phyloP scores from a whole-genome alignment of 1,140 invertebrate species.

The Oppia nitens region DNA sequence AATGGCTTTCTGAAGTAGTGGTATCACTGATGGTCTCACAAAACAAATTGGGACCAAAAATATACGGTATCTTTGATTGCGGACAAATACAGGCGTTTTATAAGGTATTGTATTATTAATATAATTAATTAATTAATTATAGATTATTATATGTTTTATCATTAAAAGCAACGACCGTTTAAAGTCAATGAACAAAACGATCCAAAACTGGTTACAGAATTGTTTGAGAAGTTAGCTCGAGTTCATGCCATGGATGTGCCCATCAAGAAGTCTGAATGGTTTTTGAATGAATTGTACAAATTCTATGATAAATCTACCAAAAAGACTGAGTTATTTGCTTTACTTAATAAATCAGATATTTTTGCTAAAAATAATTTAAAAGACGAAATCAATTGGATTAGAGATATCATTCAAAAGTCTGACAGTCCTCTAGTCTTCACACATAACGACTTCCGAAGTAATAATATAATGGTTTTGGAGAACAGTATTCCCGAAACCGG shows the following conservation, averaged over 20 bases:
- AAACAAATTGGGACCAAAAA: not conserved
- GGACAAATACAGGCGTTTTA: conserved; percentile 3
- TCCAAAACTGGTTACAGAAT: not conserved
- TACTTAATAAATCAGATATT: no score
- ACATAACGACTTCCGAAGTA: not conserved
- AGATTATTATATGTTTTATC: no score
- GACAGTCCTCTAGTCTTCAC: not conserved
- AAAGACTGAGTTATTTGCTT: no score
- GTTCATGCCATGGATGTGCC: conserved; percentile 4
- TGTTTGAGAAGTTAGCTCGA: not conserved
- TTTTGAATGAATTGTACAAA: no score
- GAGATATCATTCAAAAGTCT: not conserved
- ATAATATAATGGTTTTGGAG: not conserved
- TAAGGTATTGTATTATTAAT: not conserved
- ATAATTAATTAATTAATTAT: not conserved
- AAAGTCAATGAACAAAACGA: not conserved
- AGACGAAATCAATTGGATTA: not conserved
- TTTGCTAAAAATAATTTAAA: not conserved
- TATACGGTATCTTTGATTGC: conserved; percentile 6
- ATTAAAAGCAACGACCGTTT: conserved; percentile 8
- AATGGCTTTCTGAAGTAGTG: conserved; percentile 5
- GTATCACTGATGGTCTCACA: not conserved
- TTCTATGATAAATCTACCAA: no score
- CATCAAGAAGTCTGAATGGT: not conserved
- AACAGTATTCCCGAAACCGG: not conserved